Conservation (phyloP, 2,113 vertebrate genomes). For the Carollia perspicillata region DNA sequence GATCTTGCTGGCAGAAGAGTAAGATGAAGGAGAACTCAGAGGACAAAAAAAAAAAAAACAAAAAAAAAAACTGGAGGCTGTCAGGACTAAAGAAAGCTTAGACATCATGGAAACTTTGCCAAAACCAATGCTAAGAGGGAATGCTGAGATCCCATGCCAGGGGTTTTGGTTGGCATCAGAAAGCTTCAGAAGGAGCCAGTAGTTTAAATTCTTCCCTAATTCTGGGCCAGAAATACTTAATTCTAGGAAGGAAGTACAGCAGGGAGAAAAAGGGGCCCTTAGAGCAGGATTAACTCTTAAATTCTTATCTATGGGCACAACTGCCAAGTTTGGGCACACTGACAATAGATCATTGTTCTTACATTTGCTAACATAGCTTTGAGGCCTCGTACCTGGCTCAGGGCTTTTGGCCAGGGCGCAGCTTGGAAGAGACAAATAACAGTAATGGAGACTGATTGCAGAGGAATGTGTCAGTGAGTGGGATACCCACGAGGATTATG, state of each 20-base stretch:
- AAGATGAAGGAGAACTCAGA: conserved; percentile 15
- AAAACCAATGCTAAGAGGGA: not conserved
- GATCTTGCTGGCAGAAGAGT: not conserved
- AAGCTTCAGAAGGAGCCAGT: not conserved
- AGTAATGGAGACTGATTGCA: conserved; percentile 6
- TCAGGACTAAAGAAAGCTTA: not conserved
- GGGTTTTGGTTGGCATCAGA: not conserved
- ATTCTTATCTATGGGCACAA: not conserved
- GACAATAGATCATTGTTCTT: not conserved
- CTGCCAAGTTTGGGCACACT: not conserved
- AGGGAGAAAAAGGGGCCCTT: not conserved
- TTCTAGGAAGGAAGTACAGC: not conserved
- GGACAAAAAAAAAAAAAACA: not conserved
- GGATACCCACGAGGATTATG: not conserved
- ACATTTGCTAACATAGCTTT: not conserved
- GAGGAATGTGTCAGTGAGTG: not conserved
- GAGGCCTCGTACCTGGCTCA: not conserved
- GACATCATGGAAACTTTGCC: not conserved
- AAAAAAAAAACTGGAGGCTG: not conserved
- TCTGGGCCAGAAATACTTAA: not conserved
- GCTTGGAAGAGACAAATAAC: conserved; percentile 20
- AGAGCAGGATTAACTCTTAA: not conserved
- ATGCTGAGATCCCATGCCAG: not conserved
- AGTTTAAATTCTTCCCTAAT: conserved; percentile 15
- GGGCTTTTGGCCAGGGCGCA: not conserved